phyloP scores from a whole-genome alignment of 2,888 invertebrate species.

The Podotricha telesiphe region DNA sequence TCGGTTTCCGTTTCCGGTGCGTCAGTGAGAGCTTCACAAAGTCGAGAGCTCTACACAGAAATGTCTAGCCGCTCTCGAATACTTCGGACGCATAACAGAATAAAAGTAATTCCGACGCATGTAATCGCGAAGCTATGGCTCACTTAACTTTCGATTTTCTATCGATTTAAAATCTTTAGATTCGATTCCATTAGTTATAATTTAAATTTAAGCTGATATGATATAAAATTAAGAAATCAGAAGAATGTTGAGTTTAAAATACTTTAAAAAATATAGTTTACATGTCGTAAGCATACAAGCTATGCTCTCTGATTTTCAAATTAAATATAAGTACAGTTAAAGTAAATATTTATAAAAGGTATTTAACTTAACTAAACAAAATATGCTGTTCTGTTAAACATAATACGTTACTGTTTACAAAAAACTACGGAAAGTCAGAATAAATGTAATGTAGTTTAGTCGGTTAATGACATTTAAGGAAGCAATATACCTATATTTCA shows the following conservation, averaged over 20 bases:
- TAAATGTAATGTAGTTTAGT: slow-evolving; percentile 8
- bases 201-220: background rate
- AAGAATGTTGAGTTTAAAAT: no score
- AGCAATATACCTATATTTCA: slow-evolving; percentile 14
- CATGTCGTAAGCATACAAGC: no score
- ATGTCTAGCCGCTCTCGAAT: slow-evolving; percentile 41
- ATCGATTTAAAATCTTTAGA: background rate
- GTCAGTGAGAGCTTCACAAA: slow-evolving; percentile 63
- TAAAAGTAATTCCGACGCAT: slow-evolving; percentile 58
- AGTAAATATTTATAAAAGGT: no score
- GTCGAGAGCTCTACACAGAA: slow-evolving; percentile 37
- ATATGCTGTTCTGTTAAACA: no score
- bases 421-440: background rate
- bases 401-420: background rate
- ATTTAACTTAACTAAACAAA: no score
- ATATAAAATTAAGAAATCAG: background rate
- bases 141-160: slow-evolving; percentile 14
- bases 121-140: slow-evolving; percentile 47
- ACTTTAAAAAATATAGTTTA: no score
- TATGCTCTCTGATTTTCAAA: no score
- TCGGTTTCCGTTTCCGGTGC: slow-evolving; percentile 66
- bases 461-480: slow-evolving; percentile 21
- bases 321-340: no score
- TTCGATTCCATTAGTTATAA: background rate
- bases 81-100: slow-evolving; percentile 50